phyloP scores from a whole-genome alignment of 2,888 invertebrate genomes.

The Pardosa pseudoannulata region DNA sequence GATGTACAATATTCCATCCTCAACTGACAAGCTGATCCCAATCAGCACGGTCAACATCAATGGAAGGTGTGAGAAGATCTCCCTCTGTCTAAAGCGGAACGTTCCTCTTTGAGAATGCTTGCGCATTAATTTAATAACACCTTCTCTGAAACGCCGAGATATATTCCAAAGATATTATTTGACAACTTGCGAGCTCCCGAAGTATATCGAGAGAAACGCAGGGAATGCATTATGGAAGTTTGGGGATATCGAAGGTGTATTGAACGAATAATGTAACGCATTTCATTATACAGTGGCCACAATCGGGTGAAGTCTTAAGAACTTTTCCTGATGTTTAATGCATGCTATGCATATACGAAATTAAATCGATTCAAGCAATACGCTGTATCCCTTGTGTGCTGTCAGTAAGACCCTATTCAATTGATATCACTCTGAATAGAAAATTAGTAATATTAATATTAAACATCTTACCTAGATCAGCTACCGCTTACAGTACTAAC shows the following conservation, averaged over 20 bases:
- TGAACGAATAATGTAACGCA: not conserved
- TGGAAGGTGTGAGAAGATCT: not conserved
- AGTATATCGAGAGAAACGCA: not conserved
- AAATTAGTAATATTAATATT: too few relatives aligned
- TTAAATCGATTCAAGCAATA: too few relatives aligned
- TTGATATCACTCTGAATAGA: too few relatives aligned
- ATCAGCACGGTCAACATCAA: not conserved
- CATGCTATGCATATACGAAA: too few relatives aligned
- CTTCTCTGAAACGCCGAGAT: not conserved
- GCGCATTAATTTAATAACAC: not conserved
- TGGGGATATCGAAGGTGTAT: not conserved
- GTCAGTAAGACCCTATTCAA: too few relatives aligned
- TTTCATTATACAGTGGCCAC: not conserved
- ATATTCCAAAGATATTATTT: not conserved
- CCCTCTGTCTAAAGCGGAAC: not conserved
- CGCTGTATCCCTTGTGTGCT: too few relatives aligned
- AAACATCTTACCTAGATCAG: too few relatives aligned
- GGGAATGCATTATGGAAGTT: not conserved
- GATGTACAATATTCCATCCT: not conserved
- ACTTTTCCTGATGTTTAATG: too few relatives aligned
- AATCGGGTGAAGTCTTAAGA: too few relatives aligned
- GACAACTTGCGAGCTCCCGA: not conserved
- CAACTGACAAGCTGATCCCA: not conserved
- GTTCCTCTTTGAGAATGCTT: not conserved
- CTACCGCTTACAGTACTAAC: too few relatives aligned